phyloP scores from a whole-genome alignment of 2,888 invertebrate genomes.

The Azorinus chamasolen region DNA sequence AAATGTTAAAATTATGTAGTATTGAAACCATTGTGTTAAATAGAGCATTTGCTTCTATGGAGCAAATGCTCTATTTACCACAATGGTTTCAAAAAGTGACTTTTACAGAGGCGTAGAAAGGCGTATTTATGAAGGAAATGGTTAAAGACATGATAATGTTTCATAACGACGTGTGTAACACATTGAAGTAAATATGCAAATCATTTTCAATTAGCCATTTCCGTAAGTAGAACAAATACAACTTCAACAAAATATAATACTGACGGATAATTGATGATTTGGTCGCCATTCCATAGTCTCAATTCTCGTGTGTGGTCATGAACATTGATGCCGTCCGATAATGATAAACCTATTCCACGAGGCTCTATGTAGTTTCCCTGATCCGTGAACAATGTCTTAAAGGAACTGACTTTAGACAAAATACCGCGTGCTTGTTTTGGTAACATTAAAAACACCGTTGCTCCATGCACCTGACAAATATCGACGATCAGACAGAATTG shows the following conservation, averaged over 20 bases:
- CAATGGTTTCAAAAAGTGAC: no score
- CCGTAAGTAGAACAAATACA: no score
- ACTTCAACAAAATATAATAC: conserved; percentile 9
- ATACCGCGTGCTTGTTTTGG: conserved; percentile 38
- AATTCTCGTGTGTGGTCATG: conserved; percentile 11
- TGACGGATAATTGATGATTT: conserved; percentile 36
- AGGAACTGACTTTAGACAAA: conserved; percentile 23
- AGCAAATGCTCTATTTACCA: no score
- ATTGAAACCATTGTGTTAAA: no score
- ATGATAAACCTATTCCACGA: conserved; percentile 49
- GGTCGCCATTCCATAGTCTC: conserved; percentile 48
- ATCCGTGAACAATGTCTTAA: conserved; percentile 18
- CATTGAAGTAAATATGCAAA: no score
- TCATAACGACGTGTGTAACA: no score
- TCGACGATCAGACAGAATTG: conserved; percentile 55
- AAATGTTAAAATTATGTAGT: no score
- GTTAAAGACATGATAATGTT: no score
- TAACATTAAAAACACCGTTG: conserved; percentile 50
- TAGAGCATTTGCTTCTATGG: no score
- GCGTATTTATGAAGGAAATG: no score
- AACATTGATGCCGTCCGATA: conserved; percentile 32
- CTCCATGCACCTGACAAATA: conserved; percentile 42
- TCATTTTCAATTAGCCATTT: no score
- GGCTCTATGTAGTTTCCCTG: conserved; percentile 24
- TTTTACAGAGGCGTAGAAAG: no score